A percentile compares a stretch with the other conserved stretches of the same genome.
Evolutionary conservation across 92 coral and sea anemone genomes (phyloP).

Genomic region (Epizoanthus fatuus): DNA sequence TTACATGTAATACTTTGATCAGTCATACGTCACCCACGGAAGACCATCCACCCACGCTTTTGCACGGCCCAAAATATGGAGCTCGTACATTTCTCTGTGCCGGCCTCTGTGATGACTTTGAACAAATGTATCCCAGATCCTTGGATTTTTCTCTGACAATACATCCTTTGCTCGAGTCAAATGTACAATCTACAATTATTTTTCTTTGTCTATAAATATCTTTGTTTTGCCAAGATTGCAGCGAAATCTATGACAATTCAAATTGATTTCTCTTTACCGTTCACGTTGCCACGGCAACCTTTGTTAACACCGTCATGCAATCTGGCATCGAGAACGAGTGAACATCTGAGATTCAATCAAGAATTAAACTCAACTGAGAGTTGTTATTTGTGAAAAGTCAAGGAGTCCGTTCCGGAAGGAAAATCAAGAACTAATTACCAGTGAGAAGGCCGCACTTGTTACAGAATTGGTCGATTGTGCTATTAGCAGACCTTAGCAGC

Average conservation of each 20-base stretch:
- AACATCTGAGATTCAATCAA: background rate
- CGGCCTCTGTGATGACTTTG: no score
- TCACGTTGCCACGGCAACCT: slow-evolving; percentile 6
- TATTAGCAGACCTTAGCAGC: no score
- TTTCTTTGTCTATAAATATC: background rate
- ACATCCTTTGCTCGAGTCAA: no score
- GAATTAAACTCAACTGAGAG: background rate
- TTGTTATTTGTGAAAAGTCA: background rate
- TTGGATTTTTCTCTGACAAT: no score
- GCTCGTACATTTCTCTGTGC: no score
- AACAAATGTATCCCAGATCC: no score
- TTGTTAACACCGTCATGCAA: background rate
- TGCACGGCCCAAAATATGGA: no score
- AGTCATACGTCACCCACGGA: no score
- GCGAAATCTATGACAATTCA: no score
- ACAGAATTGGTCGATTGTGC: background rate
- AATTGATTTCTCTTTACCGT: background rate
- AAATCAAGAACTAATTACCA: background rate
- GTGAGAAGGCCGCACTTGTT: background rate
- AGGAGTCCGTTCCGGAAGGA: background rate
- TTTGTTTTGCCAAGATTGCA: background rate
- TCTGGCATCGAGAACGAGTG: background rate
- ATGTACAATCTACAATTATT: background rate
- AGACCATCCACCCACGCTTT: no score
- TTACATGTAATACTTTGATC: no score